phyloP scores from a whole-genome alignment of 2,113 vertebrate genomes.

The Percina caprodes region DNA sequence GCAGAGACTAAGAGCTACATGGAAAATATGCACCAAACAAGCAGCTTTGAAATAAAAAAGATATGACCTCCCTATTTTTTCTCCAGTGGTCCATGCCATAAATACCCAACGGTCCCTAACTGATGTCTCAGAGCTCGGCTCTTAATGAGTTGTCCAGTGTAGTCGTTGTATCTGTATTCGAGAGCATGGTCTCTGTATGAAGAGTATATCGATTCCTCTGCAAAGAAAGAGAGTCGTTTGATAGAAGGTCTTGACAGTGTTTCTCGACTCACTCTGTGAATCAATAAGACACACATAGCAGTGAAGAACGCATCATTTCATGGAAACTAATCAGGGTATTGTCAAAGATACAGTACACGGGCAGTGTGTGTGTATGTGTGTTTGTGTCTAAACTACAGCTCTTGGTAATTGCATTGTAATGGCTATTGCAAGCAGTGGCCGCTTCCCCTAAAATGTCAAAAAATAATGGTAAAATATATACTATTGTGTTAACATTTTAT shows the following conservation, averaged over 20 bases:
- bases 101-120: no score
- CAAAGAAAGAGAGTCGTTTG: constrained; percentile 39
- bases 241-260: constrained; percentile 52
- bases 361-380: constrained; percentile 15
- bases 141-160: constrained; percentile 22
- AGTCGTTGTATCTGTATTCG: constrained; percentile 21
- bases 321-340: constrained; percentile 57
- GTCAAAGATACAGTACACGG: background rate
- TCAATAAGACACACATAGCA: constrained; percentile 56
- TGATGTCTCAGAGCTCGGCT: background rate
- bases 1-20: no score
- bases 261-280: constrained; percentile 41
- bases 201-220: constrained; percentile 59
- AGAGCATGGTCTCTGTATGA: constrained; percentile 9
- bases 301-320: constrained; percentile 45
- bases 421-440: no score
- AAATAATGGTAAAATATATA: no score
- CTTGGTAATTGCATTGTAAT: background rate
- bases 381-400: constrained; percentile 1
- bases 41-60: no score
- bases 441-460: no score
- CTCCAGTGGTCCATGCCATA: no score
- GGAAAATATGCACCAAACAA: no score
- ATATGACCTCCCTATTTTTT: no score
- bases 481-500: no score